These are phyloP conservation scores for Paralichthys olivaceus DNA, from an alignment of 2,113 vertebrate species.

Conservation along the genomic window DNA sequence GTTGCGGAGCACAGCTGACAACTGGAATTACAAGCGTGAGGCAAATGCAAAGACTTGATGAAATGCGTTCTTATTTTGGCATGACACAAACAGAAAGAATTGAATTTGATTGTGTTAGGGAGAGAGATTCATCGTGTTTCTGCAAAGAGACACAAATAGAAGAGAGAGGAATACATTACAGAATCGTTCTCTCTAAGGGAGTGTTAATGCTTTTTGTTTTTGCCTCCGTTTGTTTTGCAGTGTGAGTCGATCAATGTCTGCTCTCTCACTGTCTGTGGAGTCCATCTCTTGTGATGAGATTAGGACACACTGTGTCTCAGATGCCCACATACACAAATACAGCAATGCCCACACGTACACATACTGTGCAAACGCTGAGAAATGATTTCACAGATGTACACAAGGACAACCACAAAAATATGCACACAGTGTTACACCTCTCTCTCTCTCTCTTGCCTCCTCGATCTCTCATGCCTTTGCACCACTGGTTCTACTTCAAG, in stretches of 20 bases:
- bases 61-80: slow-evolving; percentile 46
- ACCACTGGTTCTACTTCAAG: slow-evolving; percentile 41
- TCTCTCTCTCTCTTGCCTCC: slow-evolving; percentile 3
- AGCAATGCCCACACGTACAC: not conserved
- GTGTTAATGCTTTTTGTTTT: slow-evolving; percentile 41
- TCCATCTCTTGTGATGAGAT: slow-evolving; percentile 32
- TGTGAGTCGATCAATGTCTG: slow-evolving; percentile 50
- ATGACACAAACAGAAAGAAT: slow-evolving; percentile 41
- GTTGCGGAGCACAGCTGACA: slow-evolving; percentile 39
- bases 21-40: slow-evolving; percentile 45
- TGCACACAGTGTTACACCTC: not conserved
- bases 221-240: slow-evolving; percentile 47
- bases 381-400: slow-evolving; percentile 20
- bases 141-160: slow-evolving; percentile 15
- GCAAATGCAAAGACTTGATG: slow-evolving; percentile 38
- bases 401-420: slow-evolving; percentile 14
- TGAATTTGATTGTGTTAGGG: slow-evolving; percentile 45
- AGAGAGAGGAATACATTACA: slow-evolving; percentile 34
- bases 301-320: slow-evolving; percentile 14
- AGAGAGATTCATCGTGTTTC: slow-evolving; percentile 45
- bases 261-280: slow-evolving; percentile 42
- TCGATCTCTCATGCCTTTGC: slow-evolving; percentile 10
- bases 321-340: slow-evolving; percentile 45
- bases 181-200: slow-evolving; percentile 28
- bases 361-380: not conserved